Percentiles rank a stretch among this genome's conserved stretches.
Evolutionary conservation across 2,888 invertebrate species (phyloP).

Genomic region (Tetheella fluctuosa): DNA sequence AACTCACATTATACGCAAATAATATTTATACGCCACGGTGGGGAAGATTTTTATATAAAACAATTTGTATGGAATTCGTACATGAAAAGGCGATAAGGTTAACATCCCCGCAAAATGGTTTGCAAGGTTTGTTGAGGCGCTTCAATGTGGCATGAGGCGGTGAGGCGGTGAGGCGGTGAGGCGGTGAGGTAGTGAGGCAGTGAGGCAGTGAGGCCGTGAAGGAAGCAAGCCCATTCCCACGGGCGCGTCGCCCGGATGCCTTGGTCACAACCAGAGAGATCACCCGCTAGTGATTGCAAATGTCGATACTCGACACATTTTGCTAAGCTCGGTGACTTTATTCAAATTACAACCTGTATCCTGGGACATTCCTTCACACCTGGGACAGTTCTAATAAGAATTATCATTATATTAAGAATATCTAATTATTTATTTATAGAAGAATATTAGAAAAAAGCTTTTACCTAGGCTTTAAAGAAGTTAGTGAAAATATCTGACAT

Average conservation of each 20-base stretch:
- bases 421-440: too few species aligned
- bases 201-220: constrained; percentile 26
- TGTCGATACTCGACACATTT: constrained; percentile 1
- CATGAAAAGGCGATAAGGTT: not conserved
- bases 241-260: constrained; percentile 63
- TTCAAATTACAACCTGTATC: too few species aligned
- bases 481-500: not conserved
- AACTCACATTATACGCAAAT: too few species aligned
- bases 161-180: constrained; percentile 8
- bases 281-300: constrained; percentile 14
- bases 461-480: too few species aligned
- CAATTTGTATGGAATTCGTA: not conserved
- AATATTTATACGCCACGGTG: too few species aligned
- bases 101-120: not conserved
- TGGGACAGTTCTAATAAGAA: not conserved
- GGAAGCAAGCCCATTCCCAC: constrained; percentile 69
- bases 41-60: too few species aligned
- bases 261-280: constrained; percentile 64
- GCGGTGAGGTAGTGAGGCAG: constrained; percentile 30
- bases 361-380: too few species aligned
- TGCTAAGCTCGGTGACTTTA: too few species aligned
- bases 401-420: too few species aligned
- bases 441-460: too few species aligned
- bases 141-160: not conserved
- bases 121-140: constrained; percentile 5